A percentile compares a stretch with the other conserved stretches of the same genome.
Conservation (phyloP, 1,140 invertebrate genomes). For the Archivesica marissinica region DNA sequence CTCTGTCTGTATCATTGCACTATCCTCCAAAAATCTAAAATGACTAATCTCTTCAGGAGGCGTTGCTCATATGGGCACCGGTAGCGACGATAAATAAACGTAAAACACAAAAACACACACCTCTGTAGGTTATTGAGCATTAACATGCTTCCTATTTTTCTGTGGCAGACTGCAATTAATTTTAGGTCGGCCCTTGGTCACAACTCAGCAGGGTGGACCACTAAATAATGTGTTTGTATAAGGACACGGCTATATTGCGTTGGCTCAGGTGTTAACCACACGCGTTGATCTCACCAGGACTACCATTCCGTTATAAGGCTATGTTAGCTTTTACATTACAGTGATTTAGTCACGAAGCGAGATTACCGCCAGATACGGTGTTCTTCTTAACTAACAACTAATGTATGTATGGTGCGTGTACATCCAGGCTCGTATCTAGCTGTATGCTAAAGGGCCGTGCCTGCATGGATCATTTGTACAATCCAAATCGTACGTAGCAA, state of each 20-base stretch:
- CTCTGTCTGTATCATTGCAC: no score
- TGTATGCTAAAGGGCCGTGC: neutral
- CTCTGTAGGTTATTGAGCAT: no score
- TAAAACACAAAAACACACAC: no score
- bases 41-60: no score
- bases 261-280: slow-evolving; percentile 30
- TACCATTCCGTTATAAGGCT: neutral
- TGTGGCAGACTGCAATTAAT: no score
- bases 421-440: no score
- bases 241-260: slow-evolving; percentile 8
- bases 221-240: slow-evolving; percentile 37
- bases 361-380: neutral
- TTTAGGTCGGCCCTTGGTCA: neutral
- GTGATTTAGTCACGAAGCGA: slow-evolving; percentile 28
- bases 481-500: no score
- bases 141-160: no score
- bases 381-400: neutral
- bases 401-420: slow-evolving; percentile 27
- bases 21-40: no score
- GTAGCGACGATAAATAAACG: no score
- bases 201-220: neutral
- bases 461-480: neutral
- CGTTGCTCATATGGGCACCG: no score
- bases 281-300: neutral
- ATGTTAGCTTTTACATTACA: neutral